phyloP scores from a whole-genome alignment of 2,888 invertebrate species.

The Petrolisthes cinctipes region DNA sequence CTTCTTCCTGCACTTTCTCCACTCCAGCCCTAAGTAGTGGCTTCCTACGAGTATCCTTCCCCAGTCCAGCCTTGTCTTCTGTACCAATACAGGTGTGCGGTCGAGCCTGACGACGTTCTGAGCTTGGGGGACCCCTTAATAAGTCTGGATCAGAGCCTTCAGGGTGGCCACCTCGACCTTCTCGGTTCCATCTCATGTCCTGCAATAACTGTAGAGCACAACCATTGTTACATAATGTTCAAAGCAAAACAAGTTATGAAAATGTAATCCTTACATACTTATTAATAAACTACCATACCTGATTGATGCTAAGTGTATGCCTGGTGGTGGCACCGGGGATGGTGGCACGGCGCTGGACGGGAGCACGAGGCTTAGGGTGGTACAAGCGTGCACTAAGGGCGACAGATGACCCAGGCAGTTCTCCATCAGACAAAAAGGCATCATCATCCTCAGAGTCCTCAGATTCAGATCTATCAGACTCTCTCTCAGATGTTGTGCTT shows the following conservation, averaged over 20 bases:
- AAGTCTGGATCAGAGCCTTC: constrained; percentile 45
- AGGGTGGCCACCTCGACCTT: constrained; percentile 18
- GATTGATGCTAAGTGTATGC: constrained; percentile 78
- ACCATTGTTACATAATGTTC: not conserved
- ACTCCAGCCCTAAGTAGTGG: not conserved
- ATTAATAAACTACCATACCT: constrained; percentile 69
- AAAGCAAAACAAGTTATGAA: not conserved
- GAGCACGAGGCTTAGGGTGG: constrained; percentile 81
- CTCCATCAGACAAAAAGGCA: constrained; percentile 69
- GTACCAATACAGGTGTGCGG: constrained; percentile 61
- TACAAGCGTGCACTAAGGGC: constrained; percentile 75
- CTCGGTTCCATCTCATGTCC: constrained; percentile 36
- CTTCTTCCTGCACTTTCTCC: constrained; percentile 17
- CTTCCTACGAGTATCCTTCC: not conserved
- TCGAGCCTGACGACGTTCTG: constrained; percentile 18
- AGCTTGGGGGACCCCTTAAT: constrained; percentile 11
- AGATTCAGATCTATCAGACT: constrained; percentile 51
- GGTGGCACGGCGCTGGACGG: constrained; percentile 86
- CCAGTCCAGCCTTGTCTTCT: constrained; percentile 30
- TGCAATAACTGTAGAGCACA: constrained; percentile 25
- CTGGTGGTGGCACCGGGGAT: constrained; percentile 86
- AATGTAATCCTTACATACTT: not conserved
- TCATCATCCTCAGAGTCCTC: constrained; percentile 72
- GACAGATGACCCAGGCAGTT: constrained; percentile 68
- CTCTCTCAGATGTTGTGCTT: constrained; percentile 34